Evolutionary conservation across 2,113 vertebrate species (phyloP), one percentile per base, ranked within the genome.

Genomic region (Chloropsis hardwickii): DNA sequence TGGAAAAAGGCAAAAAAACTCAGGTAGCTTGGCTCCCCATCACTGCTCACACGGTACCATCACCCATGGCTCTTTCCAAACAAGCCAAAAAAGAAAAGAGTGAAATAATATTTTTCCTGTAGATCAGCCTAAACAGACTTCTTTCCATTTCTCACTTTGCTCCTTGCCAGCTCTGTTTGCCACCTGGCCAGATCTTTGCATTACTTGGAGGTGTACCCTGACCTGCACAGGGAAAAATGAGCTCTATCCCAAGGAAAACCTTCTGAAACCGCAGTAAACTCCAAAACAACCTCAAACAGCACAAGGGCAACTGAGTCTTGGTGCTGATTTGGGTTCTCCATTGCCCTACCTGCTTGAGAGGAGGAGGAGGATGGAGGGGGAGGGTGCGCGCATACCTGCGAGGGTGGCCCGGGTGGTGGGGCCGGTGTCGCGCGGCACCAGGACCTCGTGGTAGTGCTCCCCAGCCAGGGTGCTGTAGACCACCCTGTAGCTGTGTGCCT

Each of bases 391-490:
- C 97, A 90, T 95, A 99, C 99, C 98, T 87, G 97, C 92, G 9
- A 99, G 98, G 14, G 98, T 98, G 62, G 98, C 98, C 50, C 97
- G 98, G n/a, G 98, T 99, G 67, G 98, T 99, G 62, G 98, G 96
- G 3, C 99, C 99, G 3, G 97, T 83, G 48, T 97, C 88, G 11
- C 98, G 98, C 1, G 98, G 98, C 39, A 99, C 98, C 53, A 98
- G 96, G 60, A 99, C 96, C 93, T 99, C 99, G 8, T 99, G 98
- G 91, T 99, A 99, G 91, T 99, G 99, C 95, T 99, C 99, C 31
- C 99, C 99, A 0, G 99, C 99, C 91, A 99, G 97, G 27, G 99
- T 99, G 98, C 99, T 99, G 97, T 99, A 99, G 31, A 99, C 99
- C 56, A 99, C 98, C 88, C 98, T 98, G 97, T 99, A 99, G 62